These are phyloP conservation scores for Ips nitidus DNA, from an alignment of 1,140 invertebrate species.

Conservation along the genomic window DNA sequence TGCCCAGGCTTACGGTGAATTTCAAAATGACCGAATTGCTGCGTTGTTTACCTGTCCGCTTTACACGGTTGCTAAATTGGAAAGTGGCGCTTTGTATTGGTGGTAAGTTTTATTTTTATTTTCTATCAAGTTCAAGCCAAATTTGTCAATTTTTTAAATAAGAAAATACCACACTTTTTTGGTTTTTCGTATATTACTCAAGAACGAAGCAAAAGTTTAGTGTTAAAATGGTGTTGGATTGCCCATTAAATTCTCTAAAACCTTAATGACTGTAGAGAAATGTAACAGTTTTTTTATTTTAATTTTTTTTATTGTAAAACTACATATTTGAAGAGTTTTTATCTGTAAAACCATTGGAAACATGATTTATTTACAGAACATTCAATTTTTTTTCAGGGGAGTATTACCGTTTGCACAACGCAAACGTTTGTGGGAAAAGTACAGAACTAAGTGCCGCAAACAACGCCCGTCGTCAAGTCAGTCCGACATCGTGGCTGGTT, in stretches of 20 bases:
- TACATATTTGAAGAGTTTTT: too few species aligned
- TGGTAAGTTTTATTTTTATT: slow-evolving; percentile 68
- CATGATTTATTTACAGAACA: not conserved
- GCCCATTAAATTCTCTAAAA: too few species aligned
- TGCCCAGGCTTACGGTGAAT: slow-evolving; percentile 82
- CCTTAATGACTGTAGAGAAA: too few species aligned
- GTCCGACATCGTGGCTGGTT: slow-evolving; percentile 72
- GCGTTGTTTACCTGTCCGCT: slow-evolving; percentile 90
- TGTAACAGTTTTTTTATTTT: too few species aligned
- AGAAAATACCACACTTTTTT: too few species aligned
- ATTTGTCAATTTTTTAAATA: not conserved
- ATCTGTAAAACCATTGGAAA: too few species aligned
- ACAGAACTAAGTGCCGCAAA: slow-evolving; percentile 88
- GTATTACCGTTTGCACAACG: slow-evolving; percentile 92
- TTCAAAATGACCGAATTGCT: slow-evolving; percentile 78
- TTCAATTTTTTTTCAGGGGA: slow-evolving; percentile 65
- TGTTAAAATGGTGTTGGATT: too few species aligned
- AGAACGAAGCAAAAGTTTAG: too few species aligned
- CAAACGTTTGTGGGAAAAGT: slow-evolving; percentile 94
- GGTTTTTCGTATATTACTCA: too few species aligned
- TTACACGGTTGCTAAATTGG: slow-evolving; percentile 89
- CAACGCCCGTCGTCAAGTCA: slow-evolving; percentile 69
- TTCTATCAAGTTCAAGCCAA: not conserved
- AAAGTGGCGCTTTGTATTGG: slow-evolving; percentile 94
- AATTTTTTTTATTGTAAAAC: too few species aligned